Conservation (phyloP, 2,113 vertebrate genomes). For the Anser brachyrhynchus region DNA sequence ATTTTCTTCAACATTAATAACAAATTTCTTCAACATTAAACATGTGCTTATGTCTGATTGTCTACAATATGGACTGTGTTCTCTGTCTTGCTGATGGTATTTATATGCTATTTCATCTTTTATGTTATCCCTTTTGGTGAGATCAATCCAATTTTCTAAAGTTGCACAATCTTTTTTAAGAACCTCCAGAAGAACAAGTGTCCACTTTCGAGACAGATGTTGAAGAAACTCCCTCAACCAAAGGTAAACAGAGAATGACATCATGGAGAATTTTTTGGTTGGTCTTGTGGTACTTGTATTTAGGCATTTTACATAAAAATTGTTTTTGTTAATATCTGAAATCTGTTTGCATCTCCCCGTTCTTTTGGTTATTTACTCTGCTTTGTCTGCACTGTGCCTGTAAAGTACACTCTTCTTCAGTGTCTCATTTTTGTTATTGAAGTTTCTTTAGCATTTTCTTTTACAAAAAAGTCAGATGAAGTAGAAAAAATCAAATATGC, state of each 20-base stretch:
- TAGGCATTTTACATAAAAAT: neutral
- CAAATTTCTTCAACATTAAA: slow-evolving; percentile 12
- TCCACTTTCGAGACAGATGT: slow-evolving; percentile 65
- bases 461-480: neutral
- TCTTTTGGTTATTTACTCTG: neutral
- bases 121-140: neutral
- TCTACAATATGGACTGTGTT: neutral
- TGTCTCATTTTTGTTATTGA: slow-evolving; percentile 2
- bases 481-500: neutral
- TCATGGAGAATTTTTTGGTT: neutral
- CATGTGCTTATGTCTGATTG: neutral
- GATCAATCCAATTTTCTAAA: slow-evolving; percentile 33
- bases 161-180: slow-evolving; percentile 75
- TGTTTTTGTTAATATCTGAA: neutral
- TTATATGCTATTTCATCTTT: neutral
- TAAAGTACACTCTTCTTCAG: neutral
- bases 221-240: slow-evolving; percentile 68
- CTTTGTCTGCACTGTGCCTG: neutral
- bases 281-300: neutral
- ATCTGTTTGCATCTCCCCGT: neutral
- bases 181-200: slow-evolving; percentile 62
- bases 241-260: slow-evolving; percentile 74
- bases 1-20: slow-evolving; percentile 24
- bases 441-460: neutral
- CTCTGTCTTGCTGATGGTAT: neutral